Base-by-base conservation (phyloP, 2,888 invertebrate genomes). In the Lasioglossum pauxillum region DNA sequence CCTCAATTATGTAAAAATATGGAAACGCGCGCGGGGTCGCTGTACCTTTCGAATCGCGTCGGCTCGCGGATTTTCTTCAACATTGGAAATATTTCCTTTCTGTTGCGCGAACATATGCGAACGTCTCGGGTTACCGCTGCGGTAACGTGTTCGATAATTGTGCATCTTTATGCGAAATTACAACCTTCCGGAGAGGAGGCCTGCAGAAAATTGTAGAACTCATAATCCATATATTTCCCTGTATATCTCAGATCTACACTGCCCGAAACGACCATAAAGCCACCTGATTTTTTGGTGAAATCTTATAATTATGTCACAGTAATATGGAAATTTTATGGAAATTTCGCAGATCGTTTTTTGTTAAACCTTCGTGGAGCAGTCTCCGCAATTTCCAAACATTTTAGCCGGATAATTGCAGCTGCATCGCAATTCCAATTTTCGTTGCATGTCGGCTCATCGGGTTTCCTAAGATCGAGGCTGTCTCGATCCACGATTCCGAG, bases 1-100 rank as follows among this genome's bases (percentile, higher is more conserved):
- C 38, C 49, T 67, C 75, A 86, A 85, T 82, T 86, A 76, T 79
- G 72, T 64, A 75, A 84, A 86, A 78, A 8, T 64, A n/a, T 64
- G 49, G 44, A 53, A 57, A 19, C 27, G 38, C 14, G 44, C 49
- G 12, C 64, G 46, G 31, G 5, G 41, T n/a, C 64, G 64, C 31
- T 57, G 16, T 53, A 57, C 38, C 46, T 49, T n/a, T 27, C 46
- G 46, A 69, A 38, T 27, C 2, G 23, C 60, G 31, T n/a, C n/a
- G 16, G 19, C 10, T 10, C 19, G 19, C 12, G 27, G 16, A 23
- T 69, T 69, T 44, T 60, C 46, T 69, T 10, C 23, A 75, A 38
- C 14, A 8, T 38, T 35, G 19, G 23, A 19, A 53, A 19, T 19
- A 16, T 60, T 71, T 64, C 31, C 16, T 31, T 2, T 27, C 31